These are phyloP conservation scores for Aeoliscus strigatus DNA, from an alignment of 2,797 vertebrate species.

Conservation along the genomic window DNA sequence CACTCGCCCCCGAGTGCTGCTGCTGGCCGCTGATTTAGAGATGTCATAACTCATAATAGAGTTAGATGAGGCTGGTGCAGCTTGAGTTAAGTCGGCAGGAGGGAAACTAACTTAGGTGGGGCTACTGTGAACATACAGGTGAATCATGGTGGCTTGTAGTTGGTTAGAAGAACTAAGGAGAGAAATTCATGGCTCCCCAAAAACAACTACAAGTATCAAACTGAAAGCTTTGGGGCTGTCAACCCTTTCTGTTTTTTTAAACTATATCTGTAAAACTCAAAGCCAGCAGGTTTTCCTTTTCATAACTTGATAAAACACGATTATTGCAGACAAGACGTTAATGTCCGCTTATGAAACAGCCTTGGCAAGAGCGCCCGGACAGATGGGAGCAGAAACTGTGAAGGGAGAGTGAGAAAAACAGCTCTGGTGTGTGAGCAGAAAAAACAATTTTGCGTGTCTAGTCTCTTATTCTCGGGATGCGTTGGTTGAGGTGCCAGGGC, in stretches of 20 bases:
- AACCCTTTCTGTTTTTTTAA: slow-evolving; percentile 9
- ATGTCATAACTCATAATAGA: slow-evolving; percentile 79
- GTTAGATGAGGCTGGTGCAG: slow-evolving; percentile 47
- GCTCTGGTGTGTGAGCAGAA: slow-evolving; percentile 33
- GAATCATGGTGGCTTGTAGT: slow-evolving; percentile 48
- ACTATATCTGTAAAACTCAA: no score
- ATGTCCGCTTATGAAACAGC: slow-evolving; percentile 43
- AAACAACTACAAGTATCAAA: background rate
- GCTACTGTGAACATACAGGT: slow-evolving; percentile 53
- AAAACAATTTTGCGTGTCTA: slow-evolving; percentile 19
- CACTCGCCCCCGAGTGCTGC: slow-evolving; percentile 59
- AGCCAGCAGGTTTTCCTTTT: no score
- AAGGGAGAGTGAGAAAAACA: slow-evolving; percentile 46
- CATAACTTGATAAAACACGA: background rate
- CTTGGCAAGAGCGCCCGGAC: slow-evolving; percentile 37
- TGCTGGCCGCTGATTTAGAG: slow-evolving; percentile 67
- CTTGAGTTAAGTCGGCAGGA: slow-evolving; percentile 25
- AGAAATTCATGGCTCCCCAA: slow-evolving; percentile 36
- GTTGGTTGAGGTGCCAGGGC: slow-evolving; percentile 31
- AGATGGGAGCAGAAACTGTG: slow-evolving; percentile 54
- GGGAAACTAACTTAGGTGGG: slow-evolving; percentile 63
- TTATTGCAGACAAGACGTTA: slow-evolving; percentile 18
- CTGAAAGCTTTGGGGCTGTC: background rate
- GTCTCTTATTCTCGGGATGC: slow-evolving; percentile 32
- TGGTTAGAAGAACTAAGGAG: slow-evolving; percentile 34